These are phyloP conservation scores for Pseudomyrmex gracilis DNA, from an alignment of 1,140 invertebrate genomes.

Conservation along the genomic window DNA sequence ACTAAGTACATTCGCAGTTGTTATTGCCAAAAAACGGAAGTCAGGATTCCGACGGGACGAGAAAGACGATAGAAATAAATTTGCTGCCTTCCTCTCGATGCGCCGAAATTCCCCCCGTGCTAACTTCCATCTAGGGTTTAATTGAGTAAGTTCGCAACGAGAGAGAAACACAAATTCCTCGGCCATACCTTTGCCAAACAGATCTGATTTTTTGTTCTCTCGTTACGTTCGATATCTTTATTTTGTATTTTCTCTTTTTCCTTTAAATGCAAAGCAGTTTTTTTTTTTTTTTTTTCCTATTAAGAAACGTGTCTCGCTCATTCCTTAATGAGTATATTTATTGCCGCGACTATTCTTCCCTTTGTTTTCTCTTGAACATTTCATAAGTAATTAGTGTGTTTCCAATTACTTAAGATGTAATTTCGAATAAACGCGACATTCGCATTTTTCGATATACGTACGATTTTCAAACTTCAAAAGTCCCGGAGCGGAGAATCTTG, in stretches of 20 bases:
- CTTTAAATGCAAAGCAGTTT: neutral
- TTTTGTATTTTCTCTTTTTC: neutral
- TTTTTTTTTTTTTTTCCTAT: neutral
- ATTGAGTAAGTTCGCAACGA: slow-evolving; percentile 68
- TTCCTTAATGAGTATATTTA: neutral
- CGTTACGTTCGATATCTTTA: neutral
- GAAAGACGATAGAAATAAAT: neutral
- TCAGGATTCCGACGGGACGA: neutral
- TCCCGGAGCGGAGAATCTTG: neutral
- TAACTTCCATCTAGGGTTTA: slow-evolving; percentile 58
- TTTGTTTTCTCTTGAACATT: neutral
- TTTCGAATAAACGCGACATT: neutral
- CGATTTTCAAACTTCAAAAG: neutral
- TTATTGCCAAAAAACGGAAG: slow-evolving; percentile 57
- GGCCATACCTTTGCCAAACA: neutral
- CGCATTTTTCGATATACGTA: neutral
- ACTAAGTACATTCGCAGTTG: slow-evolving; percentile 4
- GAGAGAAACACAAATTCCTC: neutral
- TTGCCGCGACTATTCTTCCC: neutral
- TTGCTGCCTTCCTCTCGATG: slow-evolving; percentile 22
- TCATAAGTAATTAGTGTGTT: neutral
- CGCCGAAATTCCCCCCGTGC: neutral
- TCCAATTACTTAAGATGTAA: neutral
- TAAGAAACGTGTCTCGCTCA: neutral
- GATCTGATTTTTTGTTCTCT: slow-evolving; percentile 4